Percentiles rank a stretch among this genome's conserved stretches.
Conservation (phyloP, 1,140 invertebrate species). For the Drosophila prosaltans region DNA sequence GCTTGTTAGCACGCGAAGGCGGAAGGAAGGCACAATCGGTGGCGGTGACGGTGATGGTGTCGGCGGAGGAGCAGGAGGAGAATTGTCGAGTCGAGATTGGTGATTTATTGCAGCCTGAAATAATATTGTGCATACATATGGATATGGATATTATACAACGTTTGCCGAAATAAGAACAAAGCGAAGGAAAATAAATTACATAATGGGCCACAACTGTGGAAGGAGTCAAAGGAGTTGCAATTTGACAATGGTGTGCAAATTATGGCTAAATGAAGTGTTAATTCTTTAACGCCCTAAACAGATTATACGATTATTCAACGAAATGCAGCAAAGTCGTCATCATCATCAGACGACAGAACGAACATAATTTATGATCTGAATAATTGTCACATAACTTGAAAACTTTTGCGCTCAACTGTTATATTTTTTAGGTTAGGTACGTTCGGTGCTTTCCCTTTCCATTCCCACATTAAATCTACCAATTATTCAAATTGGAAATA, state of each 20-base stretch:
- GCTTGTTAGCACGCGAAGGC: conserved; percentile 76
- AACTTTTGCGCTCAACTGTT: too few relatives aligned
- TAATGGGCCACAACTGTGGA: conserved; percentile 19
- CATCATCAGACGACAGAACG: background rate
- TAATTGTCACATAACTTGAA: background rate
- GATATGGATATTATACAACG: conserved; percentile 6
- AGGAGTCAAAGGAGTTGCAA: conserved; percentile 19
- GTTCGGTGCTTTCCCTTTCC: too few relatives aligned
- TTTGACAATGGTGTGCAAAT: conserved; percentile 57
- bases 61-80: conserved; percentile 10
- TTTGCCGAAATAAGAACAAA: conserved; percentile 10
- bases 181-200: conserved; percentile 38
- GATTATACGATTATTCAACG: background rate
- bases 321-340: background rate
- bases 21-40: conserved; percentile 21
- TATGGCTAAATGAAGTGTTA: conserved; percentile 75
- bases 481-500: too few relatives aligned
- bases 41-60: background rate
- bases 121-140: conserved; percentile 23
- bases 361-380: background rate
- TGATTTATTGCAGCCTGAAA: conserved; percentile 66
- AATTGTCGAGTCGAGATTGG: conserved; percentile 65
- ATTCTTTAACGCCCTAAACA: conserved; percentile 32
- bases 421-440: too few relatives aligned
- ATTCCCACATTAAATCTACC: too few relatives aligned